Evolutionary conservation across 2,797 vertebrate species (phyloP), one percentile per base, ranked within the genome.

Genomic region (Diplodus puntazzo): DNA sequence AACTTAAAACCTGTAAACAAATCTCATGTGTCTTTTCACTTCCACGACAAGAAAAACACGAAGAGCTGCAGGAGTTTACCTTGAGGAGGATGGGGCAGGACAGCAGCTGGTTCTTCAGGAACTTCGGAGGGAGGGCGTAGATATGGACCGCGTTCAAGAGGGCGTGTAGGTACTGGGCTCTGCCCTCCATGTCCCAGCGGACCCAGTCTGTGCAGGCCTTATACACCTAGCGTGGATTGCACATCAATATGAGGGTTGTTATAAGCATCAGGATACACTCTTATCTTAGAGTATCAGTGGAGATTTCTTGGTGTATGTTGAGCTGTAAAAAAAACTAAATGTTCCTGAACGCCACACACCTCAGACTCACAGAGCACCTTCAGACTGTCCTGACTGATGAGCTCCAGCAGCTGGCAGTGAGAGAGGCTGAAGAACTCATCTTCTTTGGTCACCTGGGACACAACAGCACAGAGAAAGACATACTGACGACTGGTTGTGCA

Each of bases 171-270:
- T 96, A 97, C 85, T 96, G 95, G 5, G 95, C 91, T 46, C 96
- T 88, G n/a, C 81, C 85, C 83, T 95, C 95, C 75, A 92, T 87
- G 14, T 97, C 96, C 92, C 94, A 96, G 69, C 95, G 89, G 17
- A 97, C 96, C 96, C 96, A 97, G 86, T 96, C 95, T 18, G 94
- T 95, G 23, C 96, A 97, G 48, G 96, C 96, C 84, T 96, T 96
- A 74, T 96, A 97, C 79, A 97, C 96, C 94, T 95, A 83, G 39
- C 17, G 55, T 3, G 25, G 17, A 81, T 25, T 4, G 61, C n/a
- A 46, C 9, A 23, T 59, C 8, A 73, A 20, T 34, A 60, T 4
- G 20, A 11, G 45, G 6, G 45, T 42, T 69, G 46, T 17, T 68
- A 50, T 46, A 2, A 21, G 49, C 23, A 60, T 58, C 11, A 13